These are phyloP conservation scores for Onchidella celtica DNA, from an alignment of 2,888 invertebrate genomes.

Conservation along the genomic window DNA sequence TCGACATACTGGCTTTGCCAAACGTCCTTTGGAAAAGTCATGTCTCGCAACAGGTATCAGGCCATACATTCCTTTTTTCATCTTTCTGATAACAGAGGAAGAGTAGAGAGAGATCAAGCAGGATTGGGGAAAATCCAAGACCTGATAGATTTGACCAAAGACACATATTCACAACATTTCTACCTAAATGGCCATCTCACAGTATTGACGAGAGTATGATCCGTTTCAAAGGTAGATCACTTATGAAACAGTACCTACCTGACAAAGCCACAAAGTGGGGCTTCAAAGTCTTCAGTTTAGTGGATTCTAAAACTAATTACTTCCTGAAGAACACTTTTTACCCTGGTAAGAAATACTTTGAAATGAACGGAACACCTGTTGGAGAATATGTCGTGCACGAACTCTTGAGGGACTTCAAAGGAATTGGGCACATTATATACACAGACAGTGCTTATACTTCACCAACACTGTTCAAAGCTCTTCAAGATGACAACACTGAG, in stretches of 20 bases:
- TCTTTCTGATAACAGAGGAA: not conserved
- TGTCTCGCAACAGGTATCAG: slow-evolving; percentile 25
- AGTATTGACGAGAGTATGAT: slow-evolving; percentile 31
- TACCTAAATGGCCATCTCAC: slow-evolving; percentile 1
- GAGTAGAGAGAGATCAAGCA: slow-evolving; percentile 1
- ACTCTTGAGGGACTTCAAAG: not conserved
- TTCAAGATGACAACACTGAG: slow-evolving; percentile 15
- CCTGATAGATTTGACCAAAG: slow-evolving; percentile 2
- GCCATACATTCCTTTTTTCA: not conserved
- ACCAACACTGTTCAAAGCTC: not conserved
- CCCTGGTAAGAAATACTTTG: not conserved
- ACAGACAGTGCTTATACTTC: slow-evolving; percentile 30
- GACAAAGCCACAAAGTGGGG: slow-evolving; percentile 27
- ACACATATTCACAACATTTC: not conserved
- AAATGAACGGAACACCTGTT: no score
- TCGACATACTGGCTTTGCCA: slow-evolving; percentile 16
- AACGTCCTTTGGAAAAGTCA: not conserved
- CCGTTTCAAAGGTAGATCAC: slow-evolving; percentile 26
- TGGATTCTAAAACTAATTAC: not conserved
- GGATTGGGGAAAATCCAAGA: slow-evolving; percentile 5
- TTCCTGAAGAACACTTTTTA: slow-evolving; percentile 15
- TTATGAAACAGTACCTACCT: slow-evolving; percentile 17
- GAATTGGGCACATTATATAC: slow-evolving; percentile 29
- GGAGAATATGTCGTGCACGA: slow-evolving; percentile 2
- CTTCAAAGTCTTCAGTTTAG: slow-evolving; percentile 20